Evolutionary conservation across 2,113 vertebrate species (phyloP).

Genomic region (Probosciger aterrimus): DNA sequence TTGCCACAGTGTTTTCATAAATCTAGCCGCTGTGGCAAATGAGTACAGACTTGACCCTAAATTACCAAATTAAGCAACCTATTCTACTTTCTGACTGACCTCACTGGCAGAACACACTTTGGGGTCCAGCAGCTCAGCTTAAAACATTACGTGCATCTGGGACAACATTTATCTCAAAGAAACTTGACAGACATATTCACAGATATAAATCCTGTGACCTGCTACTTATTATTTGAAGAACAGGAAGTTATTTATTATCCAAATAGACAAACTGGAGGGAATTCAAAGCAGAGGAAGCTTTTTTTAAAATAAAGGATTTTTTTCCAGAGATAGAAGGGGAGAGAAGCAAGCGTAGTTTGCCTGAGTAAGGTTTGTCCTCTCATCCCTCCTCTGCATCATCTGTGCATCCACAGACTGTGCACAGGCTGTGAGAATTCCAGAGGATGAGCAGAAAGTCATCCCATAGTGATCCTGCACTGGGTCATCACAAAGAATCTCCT

Average conservation of each 20-base stretch:
- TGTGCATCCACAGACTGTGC: background rate
- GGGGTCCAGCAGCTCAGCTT: background rate
- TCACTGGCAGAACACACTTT: background rate
- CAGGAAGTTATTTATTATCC: background rate
- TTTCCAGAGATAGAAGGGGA: background rate
- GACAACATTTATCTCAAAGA: background rate
- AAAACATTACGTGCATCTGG: background rate
- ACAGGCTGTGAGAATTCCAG: background rate
- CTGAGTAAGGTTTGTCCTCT: constrained; percentile 16
- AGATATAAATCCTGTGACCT: background rate
- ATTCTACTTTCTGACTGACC: background rate
- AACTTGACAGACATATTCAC: background rate
- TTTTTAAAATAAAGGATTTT: background rate
- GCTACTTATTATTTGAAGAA: background rate
- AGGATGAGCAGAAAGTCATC: background rate
- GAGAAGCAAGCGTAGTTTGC: background rate
- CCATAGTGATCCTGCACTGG: background rate
- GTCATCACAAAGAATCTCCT: background rate
- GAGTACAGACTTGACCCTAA: background rate
- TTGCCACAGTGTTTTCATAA: background rate
- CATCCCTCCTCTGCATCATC: background rate
- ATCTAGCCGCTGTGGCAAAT: background rate
- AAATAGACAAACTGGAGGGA: background rate
- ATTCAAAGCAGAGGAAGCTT: background rate
- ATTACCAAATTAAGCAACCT: background rate